Evolutionary conservation across 2,113 vertebrate species (phyloP).

Genomic region (Lepidothrix coronata): DNA sequence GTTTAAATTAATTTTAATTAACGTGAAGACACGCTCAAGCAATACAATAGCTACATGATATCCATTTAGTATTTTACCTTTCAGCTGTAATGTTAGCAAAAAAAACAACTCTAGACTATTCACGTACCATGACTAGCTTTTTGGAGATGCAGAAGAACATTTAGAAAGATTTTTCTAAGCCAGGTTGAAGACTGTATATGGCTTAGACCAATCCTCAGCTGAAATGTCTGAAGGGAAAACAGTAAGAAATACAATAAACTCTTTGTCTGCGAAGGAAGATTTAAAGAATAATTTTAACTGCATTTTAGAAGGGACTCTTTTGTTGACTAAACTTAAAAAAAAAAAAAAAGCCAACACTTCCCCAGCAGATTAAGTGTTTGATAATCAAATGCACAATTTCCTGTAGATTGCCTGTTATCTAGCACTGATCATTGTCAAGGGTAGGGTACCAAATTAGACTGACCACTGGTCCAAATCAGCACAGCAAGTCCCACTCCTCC

Average conservation of each 20-base stretch:
- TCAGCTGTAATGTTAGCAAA: background rate
- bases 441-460: background rate
- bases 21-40: background rate
- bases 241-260: background rate
- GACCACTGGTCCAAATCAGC: background rate
- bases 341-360: background rate
- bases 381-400: background rate
- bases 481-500: background rate
- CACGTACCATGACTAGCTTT: background rate
- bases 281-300: background rate
- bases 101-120: background rate
- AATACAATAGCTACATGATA: conserved; percentile 20
- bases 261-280: background rate
- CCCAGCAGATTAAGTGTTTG: background rate
- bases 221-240: background rate
- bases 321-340: background rate
- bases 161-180: background rate
- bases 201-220: background rate
- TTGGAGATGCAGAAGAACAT: background rate
- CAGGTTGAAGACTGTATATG: background rate
- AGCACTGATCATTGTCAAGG: background rate
- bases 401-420: background rate
- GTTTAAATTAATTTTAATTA: conserved; percentile 55
- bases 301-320: background rate
- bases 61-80: background rate